A percentile compares a stretch with the other conserved stretches of the same genome.
These are phyloP conservation scores for Sitta europaea DNA, from an alignment of 2,113 vertebrate species.

Conservation along the genomic window DNA sequence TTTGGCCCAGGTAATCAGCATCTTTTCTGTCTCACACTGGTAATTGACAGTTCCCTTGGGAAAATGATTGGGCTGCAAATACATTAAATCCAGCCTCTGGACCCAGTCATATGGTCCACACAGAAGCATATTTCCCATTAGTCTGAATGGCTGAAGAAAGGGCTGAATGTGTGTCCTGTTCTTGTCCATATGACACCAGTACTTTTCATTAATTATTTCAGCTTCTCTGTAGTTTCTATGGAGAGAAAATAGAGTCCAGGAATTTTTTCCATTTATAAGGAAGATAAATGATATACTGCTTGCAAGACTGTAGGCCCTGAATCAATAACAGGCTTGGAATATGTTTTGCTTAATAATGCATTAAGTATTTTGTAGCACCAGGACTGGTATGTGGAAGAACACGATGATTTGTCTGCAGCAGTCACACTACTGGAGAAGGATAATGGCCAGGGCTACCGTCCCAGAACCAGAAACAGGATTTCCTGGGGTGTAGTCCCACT, in stretches of 20 bases:
- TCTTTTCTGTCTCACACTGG: background rate
- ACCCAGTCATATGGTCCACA: background rate
- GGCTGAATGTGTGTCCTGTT: background rate
- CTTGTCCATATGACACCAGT: background rate
- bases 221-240: background rate
- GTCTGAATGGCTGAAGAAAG: background rate
- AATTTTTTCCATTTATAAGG: background rate
- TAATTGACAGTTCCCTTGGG: background rate
- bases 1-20: slow-evolving; percentile 14
- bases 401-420: background rate
- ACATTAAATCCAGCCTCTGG: background rate
- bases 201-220: background rate
- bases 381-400: background rate
- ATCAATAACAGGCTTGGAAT: background rate
- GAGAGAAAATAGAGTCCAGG: background rate
- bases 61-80: background rate
- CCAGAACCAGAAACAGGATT: background rate
- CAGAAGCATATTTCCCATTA: background rate
- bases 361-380: background rate
- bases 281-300: background rate
- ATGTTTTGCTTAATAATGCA: background rate
- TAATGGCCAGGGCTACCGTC: background rate
- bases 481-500: background rate
- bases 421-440: background rate
- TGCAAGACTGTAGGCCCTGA: background rate